phyloP scores from a whole-genome alignment of 2,797 vertebrate genomes.

The Hydrolagus colliei region DNA sequence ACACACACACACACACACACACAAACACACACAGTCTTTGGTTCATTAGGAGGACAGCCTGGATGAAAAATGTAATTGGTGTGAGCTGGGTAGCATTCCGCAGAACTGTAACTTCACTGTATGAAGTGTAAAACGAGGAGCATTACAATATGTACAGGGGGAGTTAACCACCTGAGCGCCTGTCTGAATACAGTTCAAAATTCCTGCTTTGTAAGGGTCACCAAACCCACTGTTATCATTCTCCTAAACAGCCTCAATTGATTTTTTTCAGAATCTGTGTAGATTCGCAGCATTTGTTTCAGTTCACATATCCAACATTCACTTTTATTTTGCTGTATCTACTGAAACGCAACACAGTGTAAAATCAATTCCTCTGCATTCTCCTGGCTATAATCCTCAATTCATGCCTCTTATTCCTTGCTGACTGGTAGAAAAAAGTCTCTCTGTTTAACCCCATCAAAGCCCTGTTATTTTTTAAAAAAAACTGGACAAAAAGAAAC shows the following conservation, averaged over 20 bases:
- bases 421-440: too few relatives aligned
- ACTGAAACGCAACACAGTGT: too few relatives aligned
- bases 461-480: not conserved
- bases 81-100: not conserved
- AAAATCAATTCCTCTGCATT: too few relatives aligned
- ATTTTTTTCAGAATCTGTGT: too few relatives aligned
- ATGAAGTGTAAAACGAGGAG: not conserved
- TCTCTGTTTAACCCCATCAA: not conserved
- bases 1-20: too few relatives aligned
- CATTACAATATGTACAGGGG: not conserved
- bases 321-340: not conserved
- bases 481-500: not conserved
- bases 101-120: not conserved
- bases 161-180: not conserved
- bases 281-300: too few relatives aligned
- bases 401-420: too few relatives aligned
- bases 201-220: too few relatives aligned
- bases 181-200: too few relatives aligned
- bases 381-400: too few relatives aligned
- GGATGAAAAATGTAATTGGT: not conserved
- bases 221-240: too few relatives aligned
- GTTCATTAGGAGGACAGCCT: not conserved
- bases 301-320: not conserved
- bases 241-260: too few relatives aligned
- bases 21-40: not conserved